Evolutionary conservation across 2,797 vertebrate species (phyloP).

Genomic region (Alca torda): DNA sequence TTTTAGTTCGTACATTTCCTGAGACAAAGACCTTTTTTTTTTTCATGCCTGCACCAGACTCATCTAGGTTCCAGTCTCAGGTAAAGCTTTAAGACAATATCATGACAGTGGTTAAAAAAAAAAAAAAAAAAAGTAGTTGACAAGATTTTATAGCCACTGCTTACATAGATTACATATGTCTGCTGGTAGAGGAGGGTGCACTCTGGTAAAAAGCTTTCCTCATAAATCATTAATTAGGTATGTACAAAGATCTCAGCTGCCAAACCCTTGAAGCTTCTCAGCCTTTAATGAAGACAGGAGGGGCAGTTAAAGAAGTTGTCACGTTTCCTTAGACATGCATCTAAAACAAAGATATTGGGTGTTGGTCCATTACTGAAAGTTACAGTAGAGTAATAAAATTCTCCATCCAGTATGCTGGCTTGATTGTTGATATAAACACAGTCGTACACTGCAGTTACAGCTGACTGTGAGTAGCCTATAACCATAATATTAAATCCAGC

Average conservation of each 20-base stretch:
- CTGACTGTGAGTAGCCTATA: background rate
- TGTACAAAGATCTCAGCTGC: slow-evolving; percentile 25
- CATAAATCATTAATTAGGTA: slow-evolving; percentile 47
- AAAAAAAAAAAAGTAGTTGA: background rate
- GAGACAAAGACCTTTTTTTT: background rate
- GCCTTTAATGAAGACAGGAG: background rate
- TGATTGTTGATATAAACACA: background rate
- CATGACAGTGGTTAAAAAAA: background rate
- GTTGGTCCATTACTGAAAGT: background rate
- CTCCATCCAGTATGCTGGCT: background rate
- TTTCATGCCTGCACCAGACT: background rate
- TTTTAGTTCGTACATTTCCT: slow-evolving; percentile 8
- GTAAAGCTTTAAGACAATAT: background rate
- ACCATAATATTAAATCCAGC: background rate
- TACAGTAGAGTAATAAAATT: background rate
- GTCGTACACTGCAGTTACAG: background rate
- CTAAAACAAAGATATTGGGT: background rate
- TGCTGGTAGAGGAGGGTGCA: background rate
- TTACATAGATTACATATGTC: background rate
- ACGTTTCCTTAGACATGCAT: background rate
- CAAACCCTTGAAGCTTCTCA: background rate
- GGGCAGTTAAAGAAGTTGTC: background rate
- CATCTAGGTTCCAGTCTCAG: background rate
- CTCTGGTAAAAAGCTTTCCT: slow-evolving; percentile 40
- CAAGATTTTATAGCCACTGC: background rate